Base-by-base conservation (phyloP, 2,888 invertebrate genomes). In the Thera britannica region DNA sequence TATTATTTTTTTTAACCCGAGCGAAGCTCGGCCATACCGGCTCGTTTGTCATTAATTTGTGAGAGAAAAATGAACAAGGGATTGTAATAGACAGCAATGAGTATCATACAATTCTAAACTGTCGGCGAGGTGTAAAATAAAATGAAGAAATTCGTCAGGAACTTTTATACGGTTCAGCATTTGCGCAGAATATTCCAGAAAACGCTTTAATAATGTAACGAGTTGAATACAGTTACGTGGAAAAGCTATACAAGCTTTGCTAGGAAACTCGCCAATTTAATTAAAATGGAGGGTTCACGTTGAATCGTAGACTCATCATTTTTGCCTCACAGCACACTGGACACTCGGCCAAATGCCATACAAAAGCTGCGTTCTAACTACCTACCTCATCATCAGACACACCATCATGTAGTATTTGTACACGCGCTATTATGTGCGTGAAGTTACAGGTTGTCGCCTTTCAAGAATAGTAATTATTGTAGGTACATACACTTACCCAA, bases 131-230 rank as follows among this genome's bases (percentile, higher is more conserved):
- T 52, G 52, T 62, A 38, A 46, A n/a, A 46, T 58, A 44, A 44
- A 46, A 46, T 58, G 54, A 49, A 58, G 57, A 54, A 54, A 52
- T 64, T 44, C 46, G 46, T 58, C 58, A 46, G 23, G 49, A 72
- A 69, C 56, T 68, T 68, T 69, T 63, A 9, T 62, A 58, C 52
- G 51, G 52, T 23, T 41, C 44, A 67, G 62, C 54, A 60, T 72
- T 48, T 58, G 57, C 52, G 58, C 69, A 69, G 44, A 46, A 46
- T 34, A 64, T 64, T 69, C 62, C 55, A 51, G 12, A 49, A 65
- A 65, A 34, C 36, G 58, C 54, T 67, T 67, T 34, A 61, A 67
- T 70, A 67, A 62, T 67, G 65, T 48, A 65, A 12, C 44, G 23
- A 34, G 34, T 52, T 52, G 9, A 7, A 52, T 23, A 52, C 34